Percentiles rank a stretch among this genome's conserved stretches.
Conservation (phyloP, 1,140 invertebrate genomes). For the Trichonephila clavata region DNA sequence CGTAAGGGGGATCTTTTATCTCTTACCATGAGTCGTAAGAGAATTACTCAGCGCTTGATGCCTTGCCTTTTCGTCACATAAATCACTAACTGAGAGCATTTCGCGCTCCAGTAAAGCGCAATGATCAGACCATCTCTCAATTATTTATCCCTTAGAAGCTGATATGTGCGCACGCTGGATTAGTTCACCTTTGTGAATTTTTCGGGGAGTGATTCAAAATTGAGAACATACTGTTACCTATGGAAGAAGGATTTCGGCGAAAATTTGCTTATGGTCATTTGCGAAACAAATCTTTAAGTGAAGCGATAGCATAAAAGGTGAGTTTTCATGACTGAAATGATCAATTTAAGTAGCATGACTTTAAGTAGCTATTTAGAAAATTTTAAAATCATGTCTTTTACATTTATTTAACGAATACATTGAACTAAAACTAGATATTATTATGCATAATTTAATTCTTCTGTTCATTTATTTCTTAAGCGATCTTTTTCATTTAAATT, state of each 20-base stretch:
- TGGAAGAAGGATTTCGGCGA: neutral
- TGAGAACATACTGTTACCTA: neutral
- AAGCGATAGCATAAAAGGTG: no score
- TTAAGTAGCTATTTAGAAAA: no score
- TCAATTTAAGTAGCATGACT: no score
- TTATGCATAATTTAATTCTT: no score
- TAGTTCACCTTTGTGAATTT: conserved; percentile 45
- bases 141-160: conserved; percentile 63
- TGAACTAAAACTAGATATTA: no score
- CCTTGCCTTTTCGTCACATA: conserved; percentile 63
- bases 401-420: no score
- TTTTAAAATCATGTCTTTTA: no score
- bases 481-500: no score
- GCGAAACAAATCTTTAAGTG: no score
- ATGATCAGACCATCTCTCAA: conserved; percentile 68
- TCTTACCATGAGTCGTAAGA: neutral
- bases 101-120: conserved; percentile 56
- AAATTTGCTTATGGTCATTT: neutral
- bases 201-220: conserved; percentile 47
- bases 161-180: conserved; percentile 44
- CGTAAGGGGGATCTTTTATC: conserved; percentile 47
- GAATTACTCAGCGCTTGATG: conserved; percentile 49
- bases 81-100: conserved; percentile 62
- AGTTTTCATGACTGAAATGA: no score
- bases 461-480: no score